Evolutionary conservation across 2,888 invertebrate genomes (phyloP), one percentile per base, ranked within the genome.

Genomic region (Disparrhopalites patrizii): DNA sequence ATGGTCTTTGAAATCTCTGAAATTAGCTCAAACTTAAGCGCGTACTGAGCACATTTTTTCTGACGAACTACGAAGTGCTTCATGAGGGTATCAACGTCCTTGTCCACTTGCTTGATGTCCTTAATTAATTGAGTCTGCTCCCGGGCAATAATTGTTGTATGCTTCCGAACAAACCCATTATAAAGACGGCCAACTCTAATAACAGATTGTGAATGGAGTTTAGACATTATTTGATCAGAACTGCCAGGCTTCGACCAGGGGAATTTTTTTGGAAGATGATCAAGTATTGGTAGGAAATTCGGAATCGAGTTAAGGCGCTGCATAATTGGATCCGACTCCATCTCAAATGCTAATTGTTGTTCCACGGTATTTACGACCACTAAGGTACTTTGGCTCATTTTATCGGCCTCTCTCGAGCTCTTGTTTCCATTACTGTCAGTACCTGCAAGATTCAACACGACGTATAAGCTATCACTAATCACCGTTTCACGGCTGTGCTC

Each of bases 1-100:
- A 96, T 79, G 76, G 91, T 90, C 74, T 89, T 87, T 0, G 90
- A 87, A 7, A 94, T 84, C 69, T 92, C 90, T 54, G 88, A 86
- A 0, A 93, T 88, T 74, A 91, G 86, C 23, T 87, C 85, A 64
- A 96, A 83, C 55, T 92, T 85, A 76, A 95, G 95, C 0, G 91
- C 90, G 79, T 91, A 88, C 3, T 90, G 87, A 0, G 91, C 88
- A 79, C 89, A 93, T 18, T 85, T 85, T 73, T 90, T 87, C 78
- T 94, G 93, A 75, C 87, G 85, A 56, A 94, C 93, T 1, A 87
- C 86, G 76, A 90, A 85, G 2, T 82, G 79, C 10, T 83, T 82
- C 74, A 90, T 85, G 2, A 93, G 80, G 13, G 82, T 80, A 77
- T 93, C 92, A 7, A 86, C 82, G n/a, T 23, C 47, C 8, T 4